These are phyloP conservation scores for Pelodytes ibericus DNA, from an alignment of 2,797 vertebrate species.

Conservation along the genomic window DNA sequence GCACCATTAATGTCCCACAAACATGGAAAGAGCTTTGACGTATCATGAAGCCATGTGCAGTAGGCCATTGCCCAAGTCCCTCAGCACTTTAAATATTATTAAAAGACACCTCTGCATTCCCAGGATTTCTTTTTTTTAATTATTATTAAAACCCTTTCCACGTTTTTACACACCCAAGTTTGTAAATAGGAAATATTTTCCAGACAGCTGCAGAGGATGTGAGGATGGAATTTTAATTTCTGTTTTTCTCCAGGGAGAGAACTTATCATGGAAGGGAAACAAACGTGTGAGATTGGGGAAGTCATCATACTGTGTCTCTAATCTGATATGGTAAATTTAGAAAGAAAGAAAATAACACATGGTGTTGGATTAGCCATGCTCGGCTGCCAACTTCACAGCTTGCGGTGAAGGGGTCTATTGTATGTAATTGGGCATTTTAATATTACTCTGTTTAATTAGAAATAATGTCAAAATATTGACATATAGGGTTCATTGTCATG, in stretches of 20 bases:
- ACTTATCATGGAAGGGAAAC: conserved; percentile 13
- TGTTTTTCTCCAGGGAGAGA: conserved; percentile 67
- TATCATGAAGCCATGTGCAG: too few species aligned
- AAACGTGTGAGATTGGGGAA: conserved; percentile 30
- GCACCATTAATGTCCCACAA: too few species aligned
- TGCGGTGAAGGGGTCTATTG: background rate
- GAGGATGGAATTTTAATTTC: conserved; percentile 59
- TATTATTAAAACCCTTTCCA: conserved; percentile 19
- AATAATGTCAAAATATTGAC: conserved; percentile 3
- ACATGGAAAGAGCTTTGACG: too few species aligned
- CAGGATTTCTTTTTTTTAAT: too few species aligned
- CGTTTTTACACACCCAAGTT: conserved; percentile 29
- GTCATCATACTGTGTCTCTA: conserved; percentile 24
- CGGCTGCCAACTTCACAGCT: background rate
- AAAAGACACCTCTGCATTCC: too few species aligned
- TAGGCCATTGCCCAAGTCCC: too few species aligned
- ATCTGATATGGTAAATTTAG: conserved; percentile 33
- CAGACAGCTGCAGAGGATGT: conserved; percentile 71
- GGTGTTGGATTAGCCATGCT: background rate
- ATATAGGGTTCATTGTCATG: background rate
- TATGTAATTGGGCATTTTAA: conserved; percentile 3
- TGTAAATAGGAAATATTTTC: conserved; percentile 65
- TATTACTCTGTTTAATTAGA: background rate
- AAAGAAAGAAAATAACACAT: conserved; percentile 31
- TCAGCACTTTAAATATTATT: too few species aligned